Base-by-base conservation (phyloP, 2,797 vertebrate species). In the Pangasius macronema region DNA sequence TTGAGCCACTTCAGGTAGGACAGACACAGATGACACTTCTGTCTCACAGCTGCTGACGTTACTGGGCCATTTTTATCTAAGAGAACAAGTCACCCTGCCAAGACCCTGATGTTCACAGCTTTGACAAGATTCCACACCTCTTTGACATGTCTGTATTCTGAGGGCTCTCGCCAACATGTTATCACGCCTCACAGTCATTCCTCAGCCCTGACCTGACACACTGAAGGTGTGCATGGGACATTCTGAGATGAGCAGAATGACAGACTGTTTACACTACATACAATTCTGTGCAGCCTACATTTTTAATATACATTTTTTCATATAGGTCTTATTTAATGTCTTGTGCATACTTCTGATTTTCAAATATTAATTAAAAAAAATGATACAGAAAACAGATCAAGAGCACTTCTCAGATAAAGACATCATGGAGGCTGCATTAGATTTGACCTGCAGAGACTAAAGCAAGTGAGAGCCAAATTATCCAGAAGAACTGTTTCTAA, bases 51-150 rank as follows among this genome's bases (percentile, higher is more conserved):
- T 95, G 89, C 90, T 95, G 96, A 96, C 97, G 93, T 97, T 96
- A 97, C 96, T 96, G 96, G 97, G 96, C 94, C 96, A 96, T 95
- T 95, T 94, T 95, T 96, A 94, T 96, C 95, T 94, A 94, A 95
- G 94, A 93, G 91, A 91, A 94, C 67, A 89, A 83, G 88, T 88
- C 86, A 85, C 88, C 80, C 89, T 91, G 91, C 85, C 90, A 89
- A 89, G 83, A 87, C 80, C 65, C 87, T 90, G 91, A 91, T 86
- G 89, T 90, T 91, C 87, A 90, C 91, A 90, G 91, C 89, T 91
- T 89, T 91, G 91, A 91, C 89, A 91, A 85, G 82, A 89, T 88
- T 91, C 90, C 89, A 89, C 91, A 91, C 90, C 91, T 92, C 89
- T 89, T 89, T 91, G 89, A 91, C 89, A 46, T 89, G 90, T 91